These are phyloP conservation scores for Pinna nobilis DNA, from an alignment of 1,140 invertebrate species.

Conservation along the genomic window DNA sequence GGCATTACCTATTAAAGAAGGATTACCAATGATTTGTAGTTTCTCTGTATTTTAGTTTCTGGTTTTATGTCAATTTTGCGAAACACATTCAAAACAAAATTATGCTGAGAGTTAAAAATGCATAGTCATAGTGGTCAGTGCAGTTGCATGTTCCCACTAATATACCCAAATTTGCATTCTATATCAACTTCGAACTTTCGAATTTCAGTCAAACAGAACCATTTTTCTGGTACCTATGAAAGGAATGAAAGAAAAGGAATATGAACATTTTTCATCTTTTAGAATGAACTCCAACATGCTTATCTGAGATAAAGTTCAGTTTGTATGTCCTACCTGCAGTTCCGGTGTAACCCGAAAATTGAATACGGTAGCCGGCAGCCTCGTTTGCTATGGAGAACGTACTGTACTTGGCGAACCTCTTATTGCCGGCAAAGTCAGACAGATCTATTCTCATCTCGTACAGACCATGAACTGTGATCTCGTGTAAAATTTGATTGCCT, in stretches of 20 bases:
- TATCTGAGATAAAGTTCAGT: background rate
- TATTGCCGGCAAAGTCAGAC: background rate
- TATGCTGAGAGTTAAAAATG: background rate
- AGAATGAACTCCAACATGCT: background rate
- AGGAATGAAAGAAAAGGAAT: background rate
- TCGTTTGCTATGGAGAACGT: background rate
- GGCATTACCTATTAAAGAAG: background rate
- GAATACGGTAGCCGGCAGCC: background rate
- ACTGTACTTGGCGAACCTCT: conserved; percentile 1
- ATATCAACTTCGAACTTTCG: background rate
- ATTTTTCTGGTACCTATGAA: background rate
- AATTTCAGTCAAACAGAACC: background rate
- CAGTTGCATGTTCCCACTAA: background rate
- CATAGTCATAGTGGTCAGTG: background rate
- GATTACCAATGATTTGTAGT: background rate
- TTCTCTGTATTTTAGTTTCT: background rate
- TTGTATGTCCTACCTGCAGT: background rate
- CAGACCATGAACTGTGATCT: background rate
- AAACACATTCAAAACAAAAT: background rate
- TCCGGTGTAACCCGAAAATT: background rate
- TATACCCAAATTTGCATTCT: background rate
- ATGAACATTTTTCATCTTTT: background rate
- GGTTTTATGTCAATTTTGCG: background rate
- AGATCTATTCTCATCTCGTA: conserved; percentile 6
- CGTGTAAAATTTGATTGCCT: conserved; percentile 2